phyloP scores from a whole-genome alignment of 2,797 vertebrate species.

The Acrocephalus scirpaceus region DNA sequence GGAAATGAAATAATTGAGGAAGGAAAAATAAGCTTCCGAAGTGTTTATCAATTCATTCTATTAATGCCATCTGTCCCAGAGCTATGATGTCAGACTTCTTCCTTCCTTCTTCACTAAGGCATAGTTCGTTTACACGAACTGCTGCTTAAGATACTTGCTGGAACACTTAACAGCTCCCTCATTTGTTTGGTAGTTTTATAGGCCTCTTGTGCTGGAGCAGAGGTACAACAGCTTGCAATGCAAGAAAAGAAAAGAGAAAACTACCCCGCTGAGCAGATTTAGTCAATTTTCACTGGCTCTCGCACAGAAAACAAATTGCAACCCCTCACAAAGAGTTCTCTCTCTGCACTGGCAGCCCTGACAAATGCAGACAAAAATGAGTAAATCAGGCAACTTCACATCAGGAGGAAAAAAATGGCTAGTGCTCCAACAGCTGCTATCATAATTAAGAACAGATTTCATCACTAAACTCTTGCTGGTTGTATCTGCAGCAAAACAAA shows the following conservation, averaged over 20 bases:
- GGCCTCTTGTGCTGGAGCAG: constrained; percentile 73
- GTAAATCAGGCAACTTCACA: constrained; percentile 80
- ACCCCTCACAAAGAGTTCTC: constrained; percentile 74
- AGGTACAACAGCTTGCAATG: constrained; percentile 77
- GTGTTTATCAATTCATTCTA: constrained; percentile 59
- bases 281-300: constrained; percentile 79
- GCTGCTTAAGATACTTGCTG: constrained; percentile 72
- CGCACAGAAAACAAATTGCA: constrained; percentile 80
- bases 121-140: constrained; percentile 62
- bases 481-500: constrained; percentile 81
- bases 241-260: constrained; percentile 74
- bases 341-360: constrained; percentile 75
- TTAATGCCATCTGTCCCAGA: constrained; percentile 68
- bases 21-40: constrained; percentile 61
- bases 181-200: constrained; percentile 76
- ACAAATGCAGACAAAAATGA: constrained; percentile 78
- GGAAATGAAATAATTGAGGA: constrained; percentile 41
- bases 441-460: constrained; percentile 86
- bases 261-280: constrained; percentile 76
- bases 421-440: constrained; percentile 80
- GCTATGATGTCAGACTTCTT: constrained; percentile 38
- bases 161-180: constrained; percentile 72
- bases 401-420: constrained; percentile 75
- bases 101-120: constrained; percentile 57
- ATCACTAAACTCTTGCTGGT: constrained; percentile 81